Conservation (phyloP, 30 jellyfish, hydroid and myxozoan species). For the Pseudorhiza aurosa region DNA sequence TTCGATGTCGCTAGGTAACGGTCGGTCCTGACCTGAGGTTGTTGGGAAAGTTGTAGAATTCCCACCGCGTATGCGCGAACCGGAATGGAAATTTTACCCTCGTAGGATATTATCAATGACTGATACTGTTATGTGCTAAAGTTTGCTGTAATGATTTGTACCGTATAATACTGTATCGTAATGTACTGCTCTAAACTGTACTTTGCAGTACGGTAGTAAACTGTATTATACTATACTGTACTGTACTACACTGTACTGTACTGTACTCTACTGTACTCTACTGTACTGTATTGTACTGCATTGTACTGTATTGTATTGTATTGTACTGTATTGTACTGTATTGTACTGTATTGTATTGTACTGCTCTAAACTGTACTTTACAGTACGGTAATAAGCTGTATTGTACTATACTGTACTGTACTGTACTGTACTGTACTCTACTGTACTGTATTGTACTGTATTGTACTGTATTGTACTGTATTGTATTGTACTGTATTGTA, state of each 20-base stretch:
- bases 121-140: too few relatives aligned
- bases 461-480: constrained; percentile 6
- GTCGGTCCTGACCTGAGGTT: too few relatives aligned
- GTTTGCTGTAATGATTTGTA: too few relatives aligned
- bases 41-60: too few relatives aligned
- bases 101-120: too few relatives aligned
- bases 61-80: too few relatives aligned
- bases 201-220: too few relatives aligned
- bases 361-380: constrained; percentile 14
- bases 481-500: constrained; percentile 26
- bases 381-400: not conserved
- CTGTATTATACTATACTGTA: constrained; percentile 1
- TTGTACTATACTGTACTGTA: constrained; percentile 24
- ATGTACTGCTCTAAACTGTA: too few relatives aligned
- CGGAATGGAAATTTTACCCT: too few relatives aligned
- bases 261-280: constrained; percentile 26
- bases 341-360: constrained; percentile 24
- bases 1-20: too few relatives aligned
- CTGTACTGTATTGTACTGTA: constrained; percentile 4
- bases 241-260: constrained; percentile 26
- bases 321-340: constrained; percentile 2
- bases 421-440: constrained; percentile 7
- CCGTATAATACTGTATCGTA: too few relatives aligned
- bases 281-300: constrained; percentile 18
- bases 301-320: constrained; percentile 16